A percentile compares a stretch with the other conserved stretches of the same genome.
These are phyloP conservation scores for Bubo bubo DNA, from an alignment of 2,113 vertebrate species.

Conservation along the genomic window DNA sequence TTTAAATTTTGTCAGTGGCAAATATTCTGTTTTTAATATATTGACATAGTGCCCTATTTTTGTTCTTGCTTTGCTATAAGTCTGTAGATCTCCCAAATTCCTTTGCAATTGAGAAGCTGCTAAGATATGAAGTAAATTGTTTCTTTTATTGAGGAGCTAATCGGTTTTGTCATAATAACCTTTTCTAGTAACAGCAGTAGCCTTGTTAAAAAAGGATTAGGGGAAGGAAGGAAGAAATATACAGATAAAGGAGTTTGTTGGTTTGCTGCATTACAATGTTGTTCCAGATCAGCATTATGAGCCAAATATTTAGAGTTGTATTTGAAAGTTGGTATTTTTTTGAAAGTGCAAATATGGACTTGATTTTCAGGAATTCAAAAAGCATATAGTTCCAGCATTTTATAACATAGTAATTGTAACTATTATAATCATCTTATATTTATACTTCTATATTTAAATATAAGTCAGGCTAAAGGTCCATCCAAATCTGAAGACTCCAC, in stretches of 20 bases:
- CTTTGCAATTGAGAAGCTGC: background rate
- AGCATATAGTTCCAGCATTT: background rate
- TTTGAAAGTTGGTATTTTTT: background rate
- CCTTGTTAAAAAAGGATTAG: background rate
- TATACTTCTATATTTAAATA: background rate
- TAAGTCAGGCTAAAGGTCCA: background rate
- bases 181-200: background rate
- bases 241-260: background rate
- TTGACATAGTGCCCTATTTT: background rate
- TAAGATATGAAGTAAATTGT: background rate
- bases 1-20: background rate
- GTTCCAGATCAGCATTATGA: background rate
- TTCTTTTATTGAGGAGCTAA: background rate
- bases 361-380: background rate
- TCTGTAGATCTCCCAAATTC: background rate
- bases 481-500: background rate
- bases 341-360: background rate
- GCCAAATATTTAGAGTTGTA: background rate
- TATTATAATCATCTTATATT: background rate
- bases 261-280: background rate
- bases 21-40: background rate
- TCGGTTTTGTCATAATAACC: background rate
- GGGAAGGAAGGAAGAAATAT: background rate
- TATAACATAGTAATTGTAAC: background rate
- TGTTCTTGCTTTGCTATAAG: background rate